A percentile compares a stretch with the other conserved stretches of the same genome.
Evolutionary conservation across 2,797 vertebrate species (phyloP).

Genomic region (Ctenopoma multispine): DNA sequence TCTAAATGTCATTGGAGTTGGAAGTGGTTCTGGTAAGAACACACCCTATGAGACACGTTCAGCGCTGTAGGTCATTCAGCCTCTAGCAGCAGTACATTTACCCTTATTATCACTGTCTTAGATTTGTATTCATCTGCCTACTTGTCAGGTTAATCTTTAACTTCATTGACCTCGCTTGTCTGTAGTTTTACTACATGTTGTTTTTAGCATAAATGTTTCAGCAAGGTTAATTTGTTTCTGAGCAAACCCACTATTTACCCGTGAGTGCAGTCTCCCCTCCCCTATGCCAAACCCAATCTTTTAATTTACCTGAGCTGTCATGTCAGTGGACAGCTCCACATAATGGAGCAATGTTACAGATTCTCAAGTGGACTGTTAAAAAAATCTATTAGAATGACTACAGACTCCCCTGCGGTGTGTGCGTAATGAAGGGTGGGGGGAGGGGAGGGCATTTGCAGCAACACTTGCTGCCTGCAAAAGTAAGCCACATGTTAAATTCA

Average conservation of each 20-base stretch:
- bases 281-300: conserved; percentile 43
- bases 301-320: conserved; percentile 60
- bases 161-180: conserved; percentile 12
- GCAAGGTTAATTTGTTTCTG: conserved; percentile 27
- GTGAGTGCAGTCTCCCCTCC: conserved; percentile 43
- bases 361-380: conserved; percentile 58
- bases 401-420: conserved; percentile 27
- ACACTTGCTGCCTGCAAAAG: too few relatives aligned
- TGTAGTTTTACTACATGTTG: conserved; percentile 30
- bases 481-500: too few relatives aligned
- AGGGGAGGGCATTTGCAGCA: too few relatives aligned
- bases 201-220: not conserved
- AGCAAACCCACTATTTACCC: conserved; percentile 19
- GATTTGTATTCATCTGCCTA: conserved; percentile 24
- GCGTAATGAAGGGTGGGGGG: too few relatives aligned
- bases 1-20: conserved; percentile 91
- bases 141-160: conserved; percentile 51
- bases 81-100: conserved; percentile 23
- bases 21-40: conserved; percentile 90
- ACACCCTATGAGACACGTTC: too few relatives aligned
- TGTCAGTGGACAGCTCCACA: conserved; percentile 22
- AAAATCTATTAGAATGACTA: conserved; percentile 53
- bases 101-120: conserved; percentile 24
- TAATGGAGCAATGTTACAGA: conserved; percentile 31
- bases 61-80: conserved; percentile 40